Evolutionary conservation across 2,797 vertebrate species (phyloP).

Genomic region (Argyrosomus regius): DNA sequence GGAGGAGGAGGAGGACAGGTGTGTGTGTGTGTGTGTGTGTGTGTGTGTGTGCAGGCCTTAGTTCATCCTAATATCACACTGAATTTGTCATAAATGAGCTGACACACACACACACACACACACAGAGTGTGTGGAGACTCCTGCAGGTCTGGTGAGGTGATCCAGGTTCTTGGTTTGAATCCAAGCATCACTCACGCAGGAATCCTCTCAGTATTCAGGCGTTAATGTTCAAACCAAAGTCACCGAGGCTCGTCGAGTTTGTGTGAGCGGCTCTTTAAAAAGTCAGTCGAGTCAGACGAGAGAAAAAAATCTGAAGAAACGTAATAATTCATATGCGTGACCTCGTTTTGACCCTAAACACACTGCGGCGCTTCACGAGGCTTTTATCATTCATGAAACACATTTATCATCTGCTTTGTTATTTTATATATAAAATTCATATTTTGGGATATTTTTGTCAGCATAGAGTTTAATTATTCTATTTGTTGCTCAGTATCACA

Average conservation of each 20-base stretch:
- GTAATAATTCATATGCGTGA: background rate
- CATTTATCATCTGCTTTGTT: background rate
- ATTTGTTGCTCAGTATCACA: background rate
- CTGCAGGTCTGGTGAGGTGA: background rate
- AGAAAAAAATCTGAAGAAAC: background rate
- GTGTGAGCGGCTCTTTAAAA: background rate
- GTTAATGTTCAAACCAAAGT: background rate
- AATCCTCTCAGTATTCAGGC: background rate
- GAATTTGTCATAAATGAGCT: background rate
- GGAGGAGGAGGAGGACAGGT: background rate
- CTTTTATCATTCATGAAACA: background rate
- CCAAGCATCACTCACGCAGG: background rate
- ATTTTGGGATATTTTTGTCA: background rate
- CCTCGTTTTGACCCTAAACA: background rate
- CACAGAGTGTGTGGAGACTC: background rate
- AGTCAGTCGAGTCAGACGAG: background rate
- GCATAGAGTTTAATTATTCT: background rate
- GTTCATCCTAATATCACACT: background rate
- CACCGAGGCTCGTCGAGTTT: background rate
- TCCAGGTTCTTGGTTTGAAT: background rate
- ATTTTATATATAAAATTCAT: background rate
- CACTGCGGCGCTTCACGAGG: background rate
- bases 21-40: constrained; percentile 7
- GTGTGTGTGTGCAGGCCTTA: background rate
- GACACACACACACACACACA: background rate